Evolutionary conservation across 2,113 vertebrate species (phyloP), one percentile per base, ranked within the genome.

Genomic region (Ciconia stormi): DNA sequence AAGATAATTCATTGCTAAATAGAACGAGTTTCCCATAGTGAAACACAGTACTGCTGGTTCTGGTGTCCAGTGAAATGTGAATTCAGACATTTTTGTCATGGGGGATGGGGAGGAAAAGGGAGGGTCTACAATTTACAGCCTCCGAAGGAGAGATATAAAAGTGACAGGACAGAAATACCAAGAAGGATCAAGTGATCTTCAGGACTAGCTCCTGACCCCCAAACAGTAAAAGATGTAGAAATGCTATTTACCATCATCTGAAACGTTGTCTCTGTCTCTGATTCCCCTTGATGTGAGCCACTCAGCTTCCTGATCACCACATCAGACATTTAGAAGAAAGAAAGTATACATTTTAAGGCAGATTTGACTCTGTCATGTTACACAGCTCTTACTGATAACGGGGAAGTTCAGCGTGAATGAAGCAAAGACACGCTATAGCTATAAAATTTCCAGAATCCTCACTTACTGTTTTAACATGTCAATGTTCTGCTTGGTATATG

Each of bases 101-200:
- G 8, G 4, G 2, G 4, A 20, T 34, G 10, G 6, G 4, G 3
- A 73, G 5, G 4, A 77, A 86, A 82, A 85, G 3, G 4, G 4
- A 42, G 5, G 14, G 0, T 34, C 1, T 26, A n/a, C 19, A 50
- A 16, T 58, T 34, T 32, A 58, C 3, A 53, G 1, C 2, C 4
- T 55, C 27, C 5, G 2, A 82, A 84, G 11, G 20, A 52, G 0
- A 62, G 5, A 29, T 16, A 17, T 13, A 47, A 29, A 82, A 26
- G 6, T 34, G 17, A 79, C 6, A 55, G 20, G 8, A n/a, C 6
- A 65, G 62, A 58, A 79, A 72, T 7, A 29, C 5, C 11, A 66
- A 22, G 19, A 82, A 55, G 6, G 7, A 74, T n/a, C 40, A 49
- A 71, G 4, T 8, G 16, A 23, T 36, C 3, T 69, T 84, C 23